Evolutionary conservation across 2,113 vertebrate species (phyloP).

Genomic region (Galeopterus variegatus): DNA sequence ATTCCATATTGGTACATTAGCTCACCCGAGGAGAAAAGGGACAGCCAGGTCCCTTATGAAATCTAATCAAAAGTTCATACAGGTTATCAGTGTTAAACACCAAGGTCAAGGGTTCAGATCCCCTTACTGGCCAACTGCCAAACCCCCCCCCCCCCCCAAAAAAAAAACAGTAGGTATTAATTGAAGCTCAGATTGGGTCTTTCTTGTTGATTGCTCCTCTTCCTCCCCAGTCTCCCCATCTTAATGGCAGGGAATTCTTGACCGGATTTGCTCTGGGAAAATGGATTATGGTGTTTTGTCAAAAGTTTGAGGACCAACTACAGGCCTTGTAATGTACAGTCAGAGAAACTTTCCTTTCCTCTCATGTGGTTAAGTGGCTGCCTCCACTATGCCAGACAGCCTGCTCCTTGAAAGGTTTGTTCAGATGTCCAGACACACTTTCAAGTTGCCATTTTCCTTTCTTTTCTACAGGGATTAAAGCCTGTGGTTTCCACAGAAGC

Average conservation of each 20-base stretch:
- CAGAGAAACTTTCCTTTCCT: background rate
- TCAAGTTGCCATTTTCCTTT: conserved; percentile 68
- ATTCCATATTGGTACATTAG: background rate
- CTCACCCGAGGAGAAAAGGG: background rate
- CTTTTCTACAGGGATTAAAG: conserved; percentile 92
- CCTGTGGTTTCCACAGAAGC: conserved; percentile 89
- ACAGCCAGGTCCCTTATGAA: background rate
- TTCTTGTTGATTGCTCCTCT: background rate
- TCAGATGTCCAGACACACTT: background rate
- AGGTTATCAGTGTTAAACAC: background rate
- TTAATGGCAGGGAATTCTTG: background rate
- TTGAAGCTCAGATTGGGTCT: background rate
- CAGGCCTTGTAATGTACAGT: background rate
- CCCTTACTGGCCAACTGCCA: too few relatives aligned
- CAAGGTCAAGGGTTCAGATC: too few relatives aligned
- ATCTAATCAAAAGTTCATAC: background rate
- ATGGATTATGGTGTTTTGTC: conserved; percentile 15
- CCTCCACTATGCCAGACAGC: background rate
- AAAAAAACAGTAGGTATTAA: background rate
- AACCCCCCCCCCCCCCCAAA: too few relatives aligned
- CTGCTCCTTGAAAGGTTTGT: background rate
- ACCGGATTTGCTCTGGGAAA: conserved; percentile 58
- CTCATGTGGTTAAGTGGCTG: background rate
- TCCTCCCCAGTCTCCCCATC: too few relatives aligned
- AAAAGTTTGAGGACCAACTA: background rate